Percentiles rank a stretch among this genome's conserved stretches.
phyloP scores from a whole-genome alignment of 2,113 vertebrate genomes.

The Sander lucioperca region DNA sequence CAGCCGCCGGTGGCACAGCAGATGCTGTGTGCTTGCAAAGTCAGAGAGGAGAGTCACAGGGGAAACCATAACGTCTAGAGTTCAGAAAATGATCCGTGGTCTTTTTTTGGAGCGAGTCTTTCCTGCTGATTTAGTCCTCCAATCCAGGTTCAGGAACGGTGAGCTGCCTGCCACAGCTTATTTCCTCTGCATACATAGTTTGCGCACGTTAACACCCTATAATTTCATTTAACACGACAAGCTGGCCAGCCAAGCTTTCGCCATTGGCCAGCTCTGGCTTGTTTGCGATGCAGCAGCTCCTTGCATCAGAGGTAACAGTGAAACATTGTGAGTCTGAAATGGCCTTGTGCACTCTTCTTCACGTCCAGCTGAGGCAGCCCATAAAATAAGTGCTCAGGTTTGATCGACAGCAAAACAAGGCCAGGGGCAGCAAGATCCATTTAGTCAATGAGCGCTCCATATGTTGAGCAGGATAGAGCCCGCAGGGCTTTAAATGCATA shows the following conservation, averaged over 20 bases:
- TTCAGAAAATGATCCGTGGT: neutral
- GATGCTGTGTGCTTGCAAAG: conserved; percentile 42
- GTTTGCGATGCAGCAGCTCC: conserved; percentile 4
- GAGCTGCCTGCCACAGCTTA: conserved; percentile 40
- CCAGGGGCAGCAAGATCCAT: conserved; percentile 40
- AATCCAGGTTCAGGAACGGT: conserved; percentile 10
- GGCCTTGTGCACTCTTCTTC: conserved; percentile 4
- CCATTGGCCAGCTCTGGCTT: conserved; percentile 4
- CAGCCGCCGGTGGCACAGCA: conserved; percentile 34
- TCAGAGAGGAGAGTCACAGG: neutral
- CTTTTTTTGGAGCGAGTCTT: neutral
- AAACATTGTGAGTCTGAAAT: conserved; percentile 9
- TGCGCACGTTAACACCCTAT: conserved; percentile 58
- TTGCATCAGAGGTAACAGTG: neutral
- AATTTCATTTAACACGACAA: conserved; percentile 47
- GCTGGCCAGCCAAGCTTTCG: neutral
- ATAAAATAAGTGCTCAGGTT: conserved; percentile 40
- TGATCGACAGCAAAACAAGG: conserved; percentile 54
- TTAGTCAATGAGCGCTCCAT: conserved; percentile 52
- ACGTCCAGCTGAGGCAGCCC: neutral
- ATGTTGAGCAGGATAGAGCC: conserved; percentile 43
- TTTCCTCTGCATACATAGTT: conserved; percentile 50
- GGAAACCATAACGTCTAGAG: neutral
- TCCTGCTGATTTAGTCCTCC: neutral
- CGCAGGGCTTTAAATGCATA: conserved; percentile 48